phyloP scores from a whole-genome alignment of 2,113 vertebrate species.

The Amblyopsis rosae region DNA sequence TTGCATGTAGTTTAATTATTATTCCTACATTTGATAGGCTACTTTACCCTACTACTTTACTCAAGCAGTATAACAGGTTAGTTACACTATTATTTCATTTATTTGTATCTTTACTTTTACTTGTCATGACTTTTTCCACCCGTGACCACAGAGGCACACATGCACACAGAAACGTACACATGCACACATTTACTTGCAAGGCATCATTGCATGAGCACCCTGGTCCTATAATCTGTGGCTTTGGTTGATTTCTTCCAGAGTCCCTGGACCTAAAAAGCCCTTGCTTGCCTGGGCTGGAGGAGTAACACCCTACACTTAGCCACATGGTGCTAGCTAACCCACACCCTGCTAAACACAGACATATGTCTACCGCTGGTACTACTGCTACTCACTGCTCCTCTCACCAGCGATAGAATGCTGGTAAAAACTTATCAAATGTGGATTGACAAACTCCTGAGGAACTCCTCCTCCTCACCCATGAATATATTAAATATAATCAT shows the following conservation, averaged over 20 bases:
- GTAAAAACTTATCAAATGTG: not conserved
- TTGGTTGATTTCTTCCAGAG: slow-evolving; percentile 56
- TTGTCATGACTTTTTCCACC: not conserved
- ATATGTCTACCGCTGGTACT: slow-evolving; percentile 62
- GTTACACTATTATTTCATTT: no score
- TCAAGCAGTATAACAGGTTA: no score
- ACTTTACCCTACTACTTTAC: no score
- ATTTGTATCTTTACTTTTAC: not conserved
- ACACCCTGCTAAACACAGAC: slow-evolving; percentile 75
- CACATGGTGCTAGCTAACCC: slow-evolving; percentile 68
- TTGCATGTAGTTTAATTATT: not conserved
- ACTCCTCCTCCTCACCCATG: slow-evolving; percentile 1
- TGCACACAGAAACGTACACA: slow-evolving; percentile 37
- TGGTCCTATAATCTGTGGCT: slow-evolving; percentile 73
- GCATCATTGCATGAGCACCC: slow-evolving; percentile 49
- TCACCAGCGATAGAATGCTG: slow-evolving; percentile 13
- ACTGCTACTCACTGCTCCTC: slow-evolving; percentile 36
- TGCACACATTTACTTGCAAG: slow-evolving; percentile 32
- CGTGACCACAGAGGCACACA: slow-evolving; percentile 4
- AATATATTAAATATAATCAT: slow-evolving; percentile 1
- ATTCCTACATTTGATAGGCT: not conserved
- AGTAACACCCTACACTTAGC: slow-evolving; percentile 77
- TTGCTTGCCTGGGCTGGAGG: slow-evolving; percentile 61
- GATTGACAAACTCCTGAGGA: not conserved
- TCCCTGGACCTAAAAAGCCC: slow-evolving; percentile 61